Evolutionary conservation across 2,113 vertebrate genomes (phyloP).

Genomic region (Leptocoma aspasia): DNA sequence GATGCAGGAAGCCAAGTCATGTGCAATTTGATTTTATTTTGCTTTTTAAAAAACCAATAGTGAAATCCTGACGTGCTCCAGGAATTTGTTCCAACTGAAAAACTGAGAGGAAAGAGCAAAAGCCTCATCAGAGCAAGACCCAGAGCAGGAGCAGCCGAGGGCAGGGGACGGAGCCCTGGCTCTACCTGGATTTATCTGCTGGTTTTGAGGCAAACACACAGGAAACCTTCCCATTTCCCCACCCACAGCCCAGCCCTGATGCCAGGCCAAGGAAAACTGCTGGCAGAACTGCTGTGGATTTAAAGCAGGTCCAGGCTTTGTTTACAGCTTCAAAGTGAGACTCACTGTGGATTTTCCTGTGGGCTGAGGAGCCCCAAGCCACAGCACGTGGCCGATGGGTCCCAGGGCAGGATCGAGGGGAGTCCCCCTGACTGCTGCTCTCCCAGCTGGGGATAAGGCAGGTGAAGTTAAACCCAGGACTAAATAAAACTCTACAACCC

Average conservation of each 20-base stretch:
- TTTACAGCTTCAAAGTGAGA: conserved; percentile 10
- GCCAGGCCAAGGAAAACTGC: background rate
- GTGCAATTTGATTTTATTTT: conserved; percentile 56
- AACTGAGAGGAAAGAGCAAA: background rate
- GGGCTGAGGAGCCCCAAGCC: background rate
- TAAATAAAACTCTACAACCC: background rate
- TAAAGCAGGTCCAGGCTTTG: background rate
- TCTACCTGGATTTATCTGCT: background rate
- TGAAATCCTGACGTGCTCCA: background rate
- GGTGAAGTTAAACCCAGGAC: background rate
- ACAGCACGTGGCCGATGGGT: background rate
- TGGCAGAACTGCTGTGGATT: background rate
- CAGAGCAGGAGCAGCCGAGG: background rate
- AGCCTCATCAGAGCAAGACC: background rate
- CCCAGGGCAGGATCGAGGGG: background rate
- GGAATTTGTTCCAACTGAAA: background rate
- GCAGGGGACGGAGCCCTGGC: background rate
- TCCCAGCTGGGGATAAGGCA: background rate
- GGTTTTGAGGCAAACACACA: background rate
- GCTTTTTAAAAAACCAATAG: background rate
- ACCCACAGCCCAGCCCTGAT: background rate
- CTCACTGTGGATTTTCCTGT: background rate
- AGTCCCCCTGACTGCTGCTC: background rate
- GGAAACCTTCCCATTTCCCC: background rate
- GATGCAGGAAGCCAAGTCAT: conserved; percentile 40